Conservation (phyloP, 2,888 invertebrate species). For the Himalopsyche japonica region DNA sequence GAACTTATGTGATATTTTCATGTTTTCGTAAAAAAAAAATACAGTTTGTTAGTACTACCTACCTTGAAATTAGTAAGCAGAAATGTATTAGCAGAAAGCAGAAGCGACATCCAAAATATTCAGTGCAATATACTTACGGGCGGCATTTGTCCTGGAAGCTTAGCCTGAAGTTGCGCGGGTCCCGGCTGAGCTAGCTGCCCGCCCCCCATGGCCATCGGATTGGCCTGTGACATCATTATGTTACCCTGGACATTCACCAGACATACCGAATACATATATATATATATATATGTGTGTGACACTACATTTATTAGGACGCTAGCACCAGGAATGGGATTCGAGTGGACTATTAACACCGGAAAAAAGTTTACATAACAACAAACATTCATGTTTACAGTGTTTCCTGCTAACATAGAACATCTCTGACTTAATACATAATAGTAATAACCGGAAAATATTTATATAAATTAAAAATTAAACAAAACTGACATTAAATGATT, state of each 20-base stretch:
- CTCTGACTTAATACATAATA: too few relatives aligned
- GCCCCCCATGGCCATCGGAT: conserved; percentile 62
- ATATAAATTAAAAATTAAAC: too few relatives aligned
- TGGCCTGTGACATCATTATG: conserved; percentile 59
- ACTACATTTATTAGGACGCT: neutral
- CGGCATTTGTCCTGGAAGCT: conserved; percentile 44
- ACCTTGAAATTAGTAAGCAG: too few relatives aligned
- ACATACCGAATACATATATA: neutral
- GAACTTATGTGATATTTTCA: too few relatives aligned
- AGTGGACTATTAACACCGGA: too few relatives aligned
- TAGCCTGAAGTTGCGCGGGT: conserved; percentile 49
- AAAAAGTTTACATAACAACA: too few relatives aligned
- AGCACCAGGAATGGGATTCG: neutral
- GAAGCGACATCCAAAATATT: neutral
- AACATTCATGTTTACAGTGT: too few relatives aligned
- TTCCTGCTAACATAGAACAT: too few relatives aligned
- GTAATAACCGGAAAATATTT: too few relatives aligned
- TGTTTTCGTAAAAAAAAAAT: too few relatives aligned
- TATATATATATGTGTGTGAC: neutral
- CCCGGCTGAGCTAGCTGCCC: conserved; percentile 61
- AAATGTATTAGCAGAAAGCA: neutral
- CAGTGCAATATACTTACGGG: conserved; percentile 45
- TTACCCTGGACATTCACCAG: conserved; percentile 46
- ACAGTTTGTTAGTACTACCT: too few relatives aligned
- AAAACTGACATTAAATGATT: too few relatives aligned